These are phyloP conservation scores for Oligia latruncula DNA, from an alignment of 2,888 invertebrate genomes.

Conservation along the genomic window DNA sequence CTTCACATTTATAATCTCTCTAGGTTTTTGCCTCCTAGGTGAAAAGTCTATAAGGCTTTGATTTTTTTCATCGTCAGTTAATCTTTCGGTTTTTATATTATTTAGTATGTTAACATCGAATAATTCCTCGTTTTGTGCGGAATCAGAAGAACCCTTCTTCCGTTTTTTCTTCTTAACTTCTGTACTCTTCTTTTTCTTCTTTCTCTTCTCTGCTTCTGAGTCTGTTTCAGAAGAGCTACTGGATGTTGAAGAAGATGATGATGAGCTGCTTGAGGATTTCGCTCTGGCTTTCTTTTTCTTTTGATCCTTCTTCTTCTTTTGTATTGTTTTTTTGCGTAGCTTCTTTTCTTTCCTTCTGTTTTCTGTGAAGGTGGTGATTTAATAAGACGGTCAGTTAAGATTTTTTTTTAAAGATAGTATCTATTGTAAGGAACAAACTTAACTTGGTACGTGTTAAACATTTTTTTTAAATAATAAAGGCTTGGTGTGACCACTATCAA, in stretches of 20 bases:
- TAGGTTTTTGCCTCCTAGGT: constrained; percentile 77
- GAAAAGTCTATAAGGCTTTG: constrained; percentile 77
- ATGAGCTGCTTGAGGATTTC: constrained; percentile 74
- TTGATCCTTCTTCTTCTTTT: constrained; percentile 78
- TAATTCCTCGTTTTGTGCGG: constrained; percentile 78
- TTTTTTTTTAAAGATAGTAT: background rate
- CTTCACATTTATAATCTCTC: constrained; percentile 86
- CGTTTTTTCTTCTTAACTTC: constrained; percentile 74
- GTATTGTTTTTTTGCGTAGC: constrained; percentile 78
- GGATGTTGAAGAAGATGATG: constrained; percentile 45
- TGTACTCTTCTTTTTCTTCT: constrained; percentile 68
- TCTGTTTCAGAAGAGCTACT: constrained; percentile 70
- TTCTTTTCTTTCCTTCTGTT: constrained; percentile 79
- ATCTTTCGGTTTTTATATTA: constrained; percentile 85
- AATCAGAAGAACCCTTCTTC: constrained; percentile 76
- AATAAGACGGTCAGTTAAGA: background rate
- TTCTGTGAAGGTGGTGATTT: constrained; percentile 66
- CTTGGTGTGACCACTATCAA: too few relatives aligned
- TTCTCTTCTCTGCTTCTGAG: constrained; percentile 64
- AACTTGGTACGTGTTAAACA: background rate
- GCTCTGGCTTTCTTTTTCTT: constrained; percentile 80
- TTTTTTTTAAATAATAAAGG: too few relatives aligned
- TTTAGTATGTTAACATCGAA: constrained; percentile 85
- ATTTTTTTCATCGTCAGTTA: constrained; percentile 85
- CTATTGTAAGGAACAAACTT: background rate